phyloP scores from a whole-genome alignment of 30 jellyfish, hydroid and myxozoan genomes.

The Phacellophora camtschatica region DNA sequence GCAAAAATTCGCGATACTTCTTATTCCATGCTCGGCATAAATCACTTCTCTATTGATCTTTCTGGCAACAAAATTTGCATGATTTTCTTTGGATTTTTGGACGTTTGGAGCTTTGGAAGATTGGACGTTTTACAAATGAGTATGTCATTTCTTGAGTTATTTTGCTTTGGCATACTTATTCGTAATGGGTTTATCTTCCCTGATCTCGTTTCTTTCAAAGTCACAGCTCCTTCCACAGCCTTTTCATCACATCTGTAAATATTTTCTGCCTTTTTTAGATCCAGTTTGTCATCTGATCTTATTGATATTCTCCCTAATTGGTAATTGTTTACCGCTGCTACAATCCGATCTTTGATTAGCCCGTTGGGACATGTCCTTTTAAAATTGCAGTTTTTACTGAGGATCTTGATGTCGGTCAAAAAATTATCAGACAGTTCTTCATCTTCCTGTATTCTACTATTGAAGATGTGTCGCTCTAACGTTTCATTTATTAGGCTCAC shows the following conservation, averaged over 20 bases:
- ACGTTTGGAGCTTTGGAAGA: too few relatives aligned
- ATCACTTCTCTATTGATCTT: background rate
- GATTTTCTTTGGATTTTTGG: background rate
- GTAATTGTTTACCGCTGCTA: background rate
- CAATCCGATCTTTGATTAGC: background rate
- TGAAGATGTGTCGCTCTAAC: too few relatives aligned
- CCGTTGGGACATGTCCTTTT: too few relatives aligned
- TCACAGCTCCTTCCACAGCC: background rate
- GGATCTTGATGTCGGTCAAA: too few relatives aligned
- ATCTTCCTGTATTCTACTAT: too few relatives aligned
- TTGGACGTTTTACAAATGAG: too few relatives aligned
- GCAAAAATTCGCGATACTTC: background rate
- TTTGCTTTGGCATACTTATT: background rate
- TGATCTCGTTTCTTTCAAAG: background rate
- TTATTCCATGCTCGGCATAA: conserved; percentile 15
- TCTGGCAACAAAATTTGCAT: background rate
- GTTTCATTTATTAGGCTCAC: too few relatives aligned
- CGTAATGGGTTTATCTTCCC: background rate
- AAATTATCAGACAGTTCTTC: too few relatives aligned
- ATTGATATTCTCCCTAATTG: background rate
- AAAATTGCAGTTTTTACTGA: too few relatives aligned
- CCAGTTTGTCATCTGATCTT: background rate
- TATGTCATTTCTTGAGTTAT: background rate
- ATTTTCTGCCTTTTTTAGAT: background rate
- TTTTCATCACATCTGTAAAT: background rate